Evolutionary conservation across 2,888 invertebrate species (phyloP), one percentile per base, ranked within the genome.

Genomic region (Diaphora mendica): DNA sequence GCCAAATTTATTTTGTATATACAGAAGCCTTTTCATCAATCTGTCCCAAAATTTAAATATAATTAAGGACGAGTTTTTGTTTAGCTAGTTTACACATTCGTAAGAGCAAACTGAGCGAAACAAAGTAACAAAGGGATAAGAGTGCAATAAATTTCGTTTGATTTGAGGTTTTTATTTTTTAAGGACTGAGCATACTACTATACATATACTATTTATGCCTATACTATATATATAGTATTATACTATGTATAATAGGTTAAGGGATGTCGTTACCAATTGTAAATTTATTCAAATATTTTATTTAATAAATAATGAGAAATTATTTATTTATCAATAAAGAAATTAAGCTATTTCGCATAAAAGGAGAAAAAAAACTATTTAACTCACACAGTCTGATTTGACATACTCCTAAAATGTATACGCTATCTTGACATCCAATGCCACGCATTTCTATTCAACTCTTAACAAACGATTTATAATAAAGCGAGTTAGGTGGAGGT

Each of bases 1-100:
- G 81, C 77, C 71, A 74, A 55, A 73, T 69, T 44, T 44, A 55
- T 69, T 73, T 71, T 69, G 77, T 76, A 78, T 78, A 77, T 51
- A 73, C 51, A 62, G 44, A 11, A 64, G 67, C 70, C 78, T 74
- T 44, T 80, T 78, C 66, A 67, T 69, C 64, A 39, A 59, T 15
- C 13, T n/a, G 65, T 26, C 65, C 55, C 30, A 15, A 30, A 15
- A 62, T 17, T 30, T 30, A 62, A 30, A 62, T 62, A 62, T 62
- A 62, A 26, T 62, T 62, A n/a, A 30, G 26, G 30, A 30, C 26
- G 30, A 62, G 59, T 59, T 59, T 59, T 13, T 59, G 59, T 30
- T 30, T 62, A 30, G 2, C 1, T 26, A 62, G 59, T 62, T 62
- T 15, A 59, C 15, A 26, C 55, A 11, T 8, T 51, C 23, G 2